Conservation (phyloP, 1,140 invertebrate species). For the Lordiphosa clarofinis region DNA sequence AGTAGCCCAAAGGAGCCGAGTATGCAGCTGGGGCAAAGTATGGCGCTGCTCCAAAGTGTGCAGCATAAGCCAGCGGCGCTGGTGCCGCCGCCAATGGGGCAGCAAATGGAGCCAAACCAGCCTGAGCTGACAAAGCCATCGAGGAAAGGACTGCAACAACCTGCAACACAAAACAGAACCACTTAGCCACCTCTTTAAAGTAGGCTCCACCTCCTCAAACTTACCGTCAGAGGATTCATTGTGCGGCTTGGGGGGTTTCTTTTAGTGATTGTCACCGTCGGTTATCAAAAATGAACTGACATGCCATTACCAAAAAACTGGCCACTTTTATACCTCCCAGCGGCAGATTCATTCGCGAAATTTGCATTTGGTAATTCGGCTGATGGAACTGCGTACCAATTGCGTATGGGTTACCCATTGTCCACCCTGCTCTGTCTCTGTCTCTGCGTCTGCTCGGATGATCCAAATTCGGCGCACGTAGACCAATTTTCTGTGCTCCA, state of each 20-base stretch:
- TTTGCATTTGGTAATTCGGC: constrained; percentile 43
- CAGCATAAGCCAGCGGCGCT: constrained; percentile 58
- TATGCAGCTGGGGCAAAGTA: constrained; percentile 50
- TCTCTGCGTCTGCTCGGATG: constrained; percentile 16
- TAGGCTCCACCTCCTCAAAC: constrained; percentile 15
- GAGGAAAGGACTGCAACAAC: constrained; percentile 77
- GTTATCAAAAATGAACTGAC: constrained; percentile 79
- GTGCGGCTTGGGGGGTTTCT: constrained; percentile 59
- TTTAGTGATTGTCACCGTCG: constrained; percentile 72
- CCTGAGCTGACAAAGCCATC: constrained; percentile 65
- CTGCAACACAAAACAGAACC: constrained; percentile 18
- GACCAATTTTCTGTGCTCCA: constrained; percentile 39
- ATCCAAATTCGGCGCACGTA: constrained; percentile 68
- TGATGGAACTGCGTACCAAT: constrained; percentile 40
- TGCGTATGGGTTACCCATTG: constrained; percentile 28
- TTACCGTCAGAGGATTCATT: constrained; percentile 79
- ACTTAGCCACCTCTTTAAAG: neutral
- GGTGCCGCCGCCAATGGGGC: constrained; percentile 56
- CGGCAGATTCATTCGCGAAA: constrained; percentile 51
- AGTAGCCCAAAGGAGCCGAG: constrained; percentile 31
- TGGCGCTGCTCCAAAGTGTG: constrained; percentile 45
- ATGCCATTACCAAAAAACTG: constrained; percentile 62
- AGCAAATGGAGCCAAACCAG: constrained; percentile 43
- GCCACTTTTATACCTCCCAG: constrained; percentile 69
- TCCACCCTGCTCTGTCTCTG: constrained; percentile 19